phyloP scores from a whole-genome alignment of 1,140 invertebrate species.

The Lepidurus arcticus region DNA sequence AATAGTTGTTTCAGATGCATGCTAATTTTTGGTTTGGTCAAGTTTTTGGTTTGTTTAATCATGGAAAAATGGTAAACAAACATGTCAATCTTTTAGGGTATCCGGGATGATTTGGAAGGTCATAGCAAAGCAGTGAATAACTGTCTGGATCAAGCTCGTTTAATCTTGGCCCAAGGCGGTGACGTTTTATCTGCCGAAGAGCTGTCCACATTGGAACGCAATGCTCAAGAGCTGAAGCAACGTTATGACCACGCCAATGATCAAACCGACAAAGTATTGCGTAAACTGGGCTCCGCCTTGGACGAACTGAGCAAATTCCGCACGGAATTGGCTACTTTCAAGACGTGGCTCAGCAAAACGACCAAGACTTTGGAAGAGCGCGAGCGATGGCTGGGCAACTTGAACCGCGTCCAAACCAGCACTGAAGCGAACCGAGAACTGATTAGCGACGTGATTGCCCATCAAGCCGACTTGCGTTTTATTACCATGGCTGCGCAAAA shows the following conservation, averaged over 20 bases:
- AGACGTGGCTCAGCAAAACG: slow-evolving; percentile 74
- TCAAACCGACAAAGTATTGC: slow-evolving; percentile 68
- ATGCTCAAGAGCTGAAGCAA: slow-evolving; percentile 71
- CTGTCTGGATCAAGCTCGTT: slow-evolving; percentile 83
- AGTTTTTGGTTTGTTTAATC: background rate
- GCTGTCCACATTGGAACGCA: slow-evolving; percentile 75
- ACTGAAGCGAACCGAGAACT: slow-evolving; percentile 74
- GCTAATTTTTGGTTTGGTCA: too few species aligned
- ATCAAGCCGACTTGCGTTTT: slow-evolving; percentile 88
- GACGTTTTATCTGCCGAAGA: slow-evolving; percentile 86
- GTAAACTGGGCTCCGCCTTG: slow-evolving; percentile 66
- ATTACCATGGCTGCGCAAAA: slow-evolving; percentile 92
- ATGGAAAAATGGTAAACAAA: background rate
- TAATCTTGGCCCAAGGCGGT: slow-evolving; percentile 79
- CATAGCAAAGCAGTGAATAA: slow-evolving; percentile 77
- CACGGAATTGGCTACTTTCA: slow-evolving; percentile 72
- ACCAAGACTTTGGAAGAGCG: slow-evolving; percentile 74
- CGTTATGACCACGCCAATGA: slow-evolving; percentile 74
- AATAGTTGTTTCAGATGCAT: slow-evolving; percentile 22
- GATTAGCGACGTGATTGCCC: slow-evolving; percentile 87
- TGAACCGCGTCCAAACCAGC: slow-evolving; percentile 64
- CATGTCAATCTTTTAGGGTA: slow-evolving; percentile 55
- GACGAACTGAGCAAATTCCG: slow-evolving; percentile 84
- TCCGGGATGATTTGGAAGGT: slow-evolving; percentile 83
- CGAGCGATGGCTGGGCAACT: slow-evolving; percentile 71